These are phyloP conservation scores for Caenorhabditis sp. DNA, from an alignment of 2,888 invertebrate genomes.

Conservation along the genomic window DNA sequence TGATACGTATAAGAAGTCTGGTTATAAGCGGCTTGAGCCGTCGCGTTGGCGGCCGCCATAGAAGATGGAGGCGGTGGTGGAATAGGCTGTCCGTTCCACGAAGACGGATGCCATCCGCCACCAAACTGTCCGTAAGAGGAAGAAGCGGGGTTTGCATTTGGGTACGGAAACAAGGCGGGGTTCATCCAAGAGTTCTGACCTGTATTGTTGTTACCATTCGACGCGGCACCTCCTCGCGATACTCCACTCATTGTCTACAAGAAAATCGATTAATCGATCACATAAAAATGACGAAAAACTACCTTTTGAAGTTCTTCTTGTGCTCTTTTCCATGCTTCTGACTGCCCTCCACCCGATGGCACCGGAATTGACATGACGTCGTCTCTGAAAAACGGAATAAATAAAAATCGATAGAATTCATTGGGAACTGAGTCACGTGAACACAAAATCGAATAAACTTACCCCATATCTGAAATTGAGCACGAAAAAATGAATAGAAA, in stretches of 20 bases:
- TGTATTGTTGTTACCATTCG: constrained; percentile 51
- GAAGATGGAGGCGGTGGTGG: constrained; percentile 32
- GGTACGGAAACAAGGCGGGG: constrained; percentile 42
- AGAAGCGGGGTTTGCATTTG: constrained; percentile 47
- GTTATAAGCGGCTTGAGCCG: constrained; percentile 42
- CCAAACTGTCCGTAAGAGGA: constrained; percentile 44
- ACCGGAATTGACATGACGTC: constrained; percentile 54
- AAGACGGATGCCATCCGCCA: constrained; percentile 57
- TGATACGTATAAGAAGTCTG: constrained; percentile 55
- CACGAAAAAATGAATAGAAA: constrained; percentile 4
- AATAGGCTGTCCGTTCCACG: constrained; percentile 34
- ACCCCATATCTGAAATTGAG: constrained; percentile 64
- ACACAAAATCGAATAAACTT: constrained; percentile 7
- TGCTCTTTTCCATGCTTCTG: constrained; percentile 69
- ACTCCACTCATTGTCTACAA: constrained; percentile 38
- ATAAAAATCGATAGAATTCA: neutral
- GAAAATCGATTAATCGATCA: neutral
- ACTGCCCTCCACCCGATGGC: constrained; percentile 18
- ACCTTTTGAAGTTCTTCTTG: constrained; percentile 62
- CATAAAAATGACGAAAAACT: neutral
- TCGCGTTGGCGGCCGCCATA: constrained; percentile 15
- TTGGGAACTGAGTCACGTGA: neutral
- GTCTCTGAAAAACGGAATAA: constrained; percentile 44
- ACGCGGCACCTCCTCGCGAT: constrained; percentile 14
- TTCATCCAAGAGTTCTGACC: constrained; percentile 66